A percentile compares a stretch with the other conserved stretches of the same genome.
phyloP scores from a whole-genome alignment of 2,113 vertebrate species.

The Myotis brandtii region DNA sequence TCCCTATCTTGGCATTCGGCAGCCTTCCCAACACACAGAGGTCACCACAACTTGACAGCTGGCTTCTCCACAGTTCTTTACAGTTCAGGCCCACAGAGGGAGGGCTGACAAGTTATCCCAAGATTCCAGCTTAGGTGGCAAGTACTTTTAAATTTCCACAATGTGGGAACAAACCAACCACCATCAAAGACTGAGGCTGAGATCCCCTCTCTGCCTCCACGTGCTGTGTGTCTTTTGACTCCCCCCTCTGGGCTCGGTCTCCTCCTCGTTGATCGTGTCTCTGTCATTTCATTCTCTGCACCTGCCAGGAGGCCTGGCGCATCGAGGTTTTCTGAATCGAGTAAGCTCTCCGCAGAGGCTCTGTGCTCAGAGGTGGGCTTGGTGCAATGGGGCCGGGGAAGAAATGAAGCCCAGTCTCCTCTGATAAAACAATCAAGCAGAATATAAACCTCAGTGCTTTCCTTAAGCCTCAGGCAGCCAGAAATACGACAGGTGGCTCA shows the following conservation, averaged over 20 bases:
- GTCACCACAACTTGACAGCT: neutral
- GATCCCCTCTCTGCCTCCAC: neutral
- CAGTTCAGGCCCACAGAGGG: neutral
- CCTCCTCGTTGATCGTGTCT: neutral
- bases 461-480: neutral
- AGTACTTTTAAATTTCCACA: neutral
- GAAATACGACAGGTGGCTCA: slow-evolving; percentile 35
- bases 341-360: neutral
- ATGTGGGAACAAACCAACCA: neutral
- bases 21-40: neutral
- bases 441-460: neutral
- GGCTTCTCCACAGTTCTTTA: neutral
- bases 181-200: neutral
- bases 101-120: neutral
- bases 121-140: neutral
- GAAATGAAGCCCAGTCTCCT: neutral
- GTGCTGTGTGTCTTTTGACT: neutral
- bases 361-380: neutral
- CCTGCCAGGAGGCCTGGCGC: neutral
- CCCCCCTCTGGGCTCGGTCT: neutral
- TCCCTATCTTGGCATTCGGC: neutral
- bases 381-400: neutral
- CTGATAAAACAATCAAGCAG: neutral
- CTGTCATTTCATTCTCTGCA: neutral
- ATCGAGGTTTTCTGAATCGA: neutral